Percentiles rank a stretch among this genome's conserved stretches.
These are phyloP conservation scores for Phrynocephalus versicolor DNA, from an alignment of 2,113 vertebrate species.

Conservation along the genomic window DNA sequence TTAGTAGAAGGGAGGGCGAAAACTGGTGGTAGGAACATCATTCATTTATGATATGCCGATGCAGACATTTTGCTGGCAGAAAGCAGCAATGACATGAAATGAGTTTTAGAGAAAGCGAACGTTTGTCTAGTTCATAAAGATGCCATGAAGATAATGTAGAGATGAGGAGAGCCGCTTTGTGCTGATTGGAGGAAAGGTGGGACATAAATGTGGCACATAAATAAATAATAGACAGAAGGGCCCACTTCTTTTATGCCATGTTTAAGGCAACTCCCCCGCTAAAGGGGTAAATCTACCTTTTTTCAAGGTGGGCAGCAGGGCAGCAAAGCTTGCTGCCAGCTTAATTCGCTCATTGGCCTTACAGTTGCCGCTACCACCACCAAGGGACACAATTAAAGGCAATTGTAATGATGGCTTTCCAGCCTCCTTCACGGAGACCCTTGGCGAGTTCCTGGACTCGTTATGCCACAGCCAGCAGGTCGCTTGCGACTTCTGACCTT, in stretches of 20 bases:
- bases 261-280: not conserved
- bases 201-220: no score
- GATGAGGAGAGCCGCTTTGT: no score
- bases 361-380: not conserved
- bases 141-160: no score
- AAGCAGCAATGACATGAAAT: no score
- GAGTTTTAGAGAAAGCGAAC: no score
- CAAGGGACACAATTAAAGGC: not conserved
- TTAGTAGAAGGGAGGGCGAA: no score
- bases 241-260: not conserved
- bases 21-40: no score
- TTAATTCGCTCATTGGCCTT: not conserved
- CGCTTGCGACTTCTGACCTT: slow-evolving; percentile 5
- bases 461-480: not conserved
- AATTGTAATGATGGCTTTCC: not conserved
- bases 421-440: not conserved
- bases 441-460: not conserved
- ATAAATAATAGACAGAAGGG: not conserved
- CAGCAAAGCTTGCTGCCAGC: rapidly evolving
- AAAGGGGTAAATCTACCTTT: rapidly evolving
- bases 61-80: no score
- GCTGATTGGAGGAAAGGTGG: no score
- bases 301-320: rapidly evolving
- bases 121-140: no score
- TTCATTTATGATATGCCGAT: no score